These are phyloP conservation scores for Rhadina sibilatrix DNA, from an alignment of 2,113 vertebrate species.

Conservation along the genomic window DNA sequence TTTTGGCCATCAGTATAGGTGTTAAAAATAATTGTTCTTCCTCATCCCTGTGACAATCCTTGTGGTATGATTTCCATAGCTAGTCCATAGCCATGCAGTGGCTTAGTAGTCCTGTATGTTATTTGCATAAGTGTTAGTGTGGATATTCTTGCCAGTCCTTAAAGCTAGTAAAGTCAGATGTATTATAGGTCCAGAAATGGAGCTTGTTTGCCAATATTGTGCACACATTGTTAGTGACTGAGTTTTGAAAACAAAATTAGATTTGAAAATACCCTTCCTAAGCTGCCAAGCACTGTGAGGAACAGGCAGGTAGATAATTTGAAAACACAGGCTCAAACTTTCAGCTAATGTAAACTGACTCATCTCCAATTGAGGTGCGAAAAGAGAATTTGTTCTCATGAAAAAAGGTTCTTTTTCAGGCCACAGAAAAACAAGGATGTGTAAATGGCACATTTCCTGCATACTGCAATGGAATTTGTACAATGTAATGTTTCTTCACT, in stretches of 20 bases:
- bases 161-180: neutral
- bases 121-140: neutral
- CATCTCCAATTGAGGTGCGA: neutral
- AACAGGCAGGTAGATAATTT: neutral
- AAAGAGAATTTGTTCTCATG: neutral
- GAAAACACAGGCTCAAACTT: neutral
- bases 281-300: neutral
- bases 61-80: neutral
- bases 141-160: neutral
- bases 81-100: neutral
- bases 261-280: neutral
- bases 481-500: neutral
- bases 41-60: neutral
- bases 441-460: neutral
- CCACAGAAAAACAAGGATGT: neutral
- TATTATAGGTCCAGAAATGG: neutral
- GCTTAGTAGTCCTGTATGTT: neutral
- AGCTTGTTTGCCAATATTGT: neutral
- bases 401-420: neutral
- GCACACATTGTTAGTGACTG: rapidly evolving
- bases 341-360: neutral
- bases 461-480: neutral
- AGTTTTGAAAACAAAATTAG: neutral
- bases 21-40: neutral
- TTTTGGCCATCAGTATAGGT: neutral